phyloP scores from a whole-genome alignment of 1,140 invertebrate genomes.

The Caenorhabditis tropicalis region DNA sequence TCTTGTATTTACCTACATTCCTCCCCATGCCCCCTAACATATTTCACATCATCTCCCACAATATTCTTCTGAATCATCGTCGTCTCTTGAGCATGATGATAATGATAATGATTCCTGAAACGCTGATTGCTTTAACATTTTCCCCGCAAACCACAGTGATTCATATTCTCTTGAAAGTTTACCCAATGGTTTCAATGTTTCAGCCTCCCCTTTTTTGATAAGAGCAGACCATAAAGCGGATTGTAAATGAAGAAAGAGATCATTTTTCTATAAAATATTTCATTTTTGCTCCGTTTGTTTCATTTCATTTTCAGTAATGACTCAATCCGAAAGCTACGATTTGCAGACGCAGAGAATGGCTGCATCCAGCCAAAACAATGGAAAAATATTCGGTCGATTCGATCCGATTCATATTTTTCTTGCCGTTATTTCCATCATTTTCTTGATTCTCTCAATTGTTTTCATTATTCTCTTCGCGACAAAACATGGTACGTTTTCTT shows the following conservation, averaged over 20 bases:
- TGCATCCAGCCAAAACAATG: neutral
- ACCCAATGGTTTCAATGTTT: neutral
- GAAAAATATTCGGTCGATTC: constrained; percentile 3
- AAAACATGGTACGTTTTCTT: constrained; percentile 28
- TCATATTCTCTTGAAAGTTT: neutral
- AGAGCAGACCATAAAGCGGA: neutral
- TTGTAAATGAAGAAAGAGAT: neutral
- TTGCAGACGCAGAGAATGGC: constrained; percentile 13
- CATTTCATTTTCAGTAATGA: neutral
- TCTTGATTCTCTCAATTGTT: constrained; percentile 41
- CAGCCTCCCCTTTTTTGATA: no score
- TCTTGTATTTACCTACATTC: neutral
- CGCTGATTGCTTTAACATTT: neutral
- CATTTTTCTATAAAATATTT: neutral
- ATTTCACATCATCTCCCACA: neutral
- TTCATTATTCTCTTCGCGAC: constrained; percentile 45
- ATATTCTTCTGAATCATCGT: neutral
- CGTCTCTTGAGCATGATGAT: neutral
- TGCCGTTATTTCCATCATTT: constrained; percentile 6
- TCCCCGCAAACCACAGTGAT: neutral
- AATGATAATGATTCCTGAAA: neutral
- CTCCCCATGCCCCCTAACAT: neutral
- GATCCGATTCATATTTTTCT: constrained; percentile 15
- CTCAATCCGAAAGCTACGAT: constrained; percentile 25
- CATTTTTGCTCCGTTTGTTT: neutral